Conservation (phyloP, 2,888 invertebrate genomes). For the Polydesmus complanatus region DNA sequence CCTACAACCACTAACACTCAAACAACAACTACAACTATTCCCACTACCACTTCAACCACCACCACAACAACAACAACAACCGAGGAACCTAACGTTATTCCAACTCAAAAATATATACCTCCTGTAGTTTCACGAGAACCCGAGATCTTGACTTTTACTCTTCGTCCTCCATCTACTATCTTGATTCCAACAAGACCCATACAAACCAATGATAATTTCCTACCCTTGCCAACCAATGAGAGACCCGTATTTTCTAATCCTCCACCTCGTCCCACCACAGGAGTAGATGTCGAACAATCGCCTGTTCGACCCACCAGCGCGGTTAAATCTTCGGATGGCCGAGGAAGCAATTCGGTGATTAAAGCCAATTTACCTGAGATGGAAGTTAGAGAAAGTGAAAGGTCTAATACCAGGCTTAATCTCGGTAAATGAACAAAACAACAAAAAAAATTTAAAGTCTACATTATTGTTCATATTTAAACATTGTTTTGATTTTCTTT, state of each 20-base stretch:
- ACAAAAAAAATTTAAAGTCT: too few relatives aligned
- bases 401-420: constrained; percentile 50
- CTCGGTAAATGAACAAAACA: constrained; percentile 43
- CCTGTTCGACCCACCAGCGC: background rate
- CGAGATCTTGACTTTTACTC: constrained; percentile 22
- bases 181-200: constrained; percentile 8
- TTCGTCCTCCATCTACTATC: constrained; percentile 13
- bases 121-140: constrained; percentile 35
- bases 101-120: constrained; percentile 7
- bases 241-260: background rate
- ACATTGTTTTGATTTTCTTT: constrained; percentile 3
- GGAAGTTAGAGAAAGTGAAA: constrained; percentile 25
- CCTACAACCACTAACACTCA: constrained; percentile 5
- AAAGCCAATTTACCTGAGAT: constrained; percentile 42
- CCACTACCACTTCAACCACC: background rate
- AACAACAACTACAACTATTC: constrained; percentile 7
- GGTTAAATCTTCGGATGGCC: background rate
- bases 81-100: background rate
- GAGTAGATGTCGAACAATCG: background rate
- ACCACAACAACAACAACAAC: constrained; percentile 9
- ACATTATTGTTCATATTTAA: background rate
- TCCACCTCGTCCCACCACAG: background rate
- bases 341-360: background rate
- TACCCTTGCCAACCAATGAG: constrained; percentile 4
- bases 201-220: background rate